Base-by-base conservation (phyloP, 2,113 vertebrate species). In the Tyto alba region DNA sequence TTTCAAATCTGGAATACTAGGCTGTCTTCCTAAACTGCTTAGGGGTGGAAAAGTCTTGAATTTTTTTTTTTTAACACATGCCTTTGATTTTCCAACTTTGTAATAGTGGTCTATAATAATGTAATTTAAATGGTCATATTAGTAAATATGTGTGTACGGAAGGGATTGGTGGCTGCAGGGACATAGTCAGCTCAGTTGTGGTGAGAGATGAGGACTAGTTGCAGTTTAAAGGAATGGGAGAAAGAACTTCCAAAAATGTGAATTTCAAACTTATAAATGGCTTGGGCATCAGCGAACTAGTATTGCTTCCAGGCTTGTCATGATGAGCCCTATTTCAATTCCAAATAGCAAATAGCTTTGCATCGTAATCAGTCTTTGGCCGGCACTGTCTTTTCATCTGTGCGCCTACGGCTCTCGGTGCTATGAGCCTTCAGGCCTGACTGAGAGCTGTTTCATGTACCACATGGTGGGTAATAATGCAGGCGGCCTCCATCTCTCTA, bases 261-360 rank as follows among this genome's bases (percentile, higher is more conserved):
- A 38, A 8, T 84, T 93, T 86, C 43, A 36, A 59, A 16, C 34
- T 62, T 30, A 9, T 59, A 67, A 92, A 85, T 38, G 67, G 38
- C 57, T 95, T 15, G 14, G 63, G 50, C 59, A 77, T 29, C 55
- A 52, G 52, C 43, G 76, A 83, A 47, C 18, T 43, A 43, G 47
- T 77, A 71, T 87, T 89, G 80, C 89, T 95, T 94, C 68, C 86
- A 95, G 89, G 56, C 47, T 64, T 90, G 62, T 85, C 26, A 8
- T 23, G 79, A 66, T 66, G 71, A 89, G 48, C 53, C 22, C 30
- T 32, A 3, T 81, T 95, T 82, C 72, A 68, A 23, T 87, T 95
- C 86, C 59, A 90, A 36, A 60, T 9, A 90, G 75, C 78, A 92
- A 93, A 95, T 59, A 86, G 47, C 76, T 94, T 90, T 87, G 73